Percentiles rank a stretch among this genome's conserved stretches.
Conservation (phyloP, 2,888 invertebrate genomes). For the Phortica magna region DNA sequence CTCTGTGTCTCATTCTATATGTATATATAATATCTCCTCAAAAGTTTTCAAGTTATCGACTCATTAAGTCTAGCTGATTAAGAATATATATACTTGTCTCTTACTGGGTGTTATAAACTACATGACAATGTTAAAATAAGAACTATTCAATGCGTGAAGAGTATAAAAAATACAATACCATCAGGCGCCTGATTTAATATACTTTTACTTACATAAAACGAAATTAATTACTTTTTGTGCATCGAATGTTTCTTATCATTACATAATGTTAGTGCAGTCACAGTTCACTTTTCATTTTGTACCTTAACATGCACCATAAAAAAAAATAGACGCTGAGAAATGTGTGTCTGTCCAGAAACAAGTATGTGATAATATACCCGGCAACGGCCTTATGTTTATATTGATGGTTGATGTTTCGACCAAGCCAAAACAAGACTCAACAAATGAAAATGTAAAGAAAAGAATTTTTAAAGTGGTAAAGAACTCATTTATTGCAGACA, state of each 20-base stretch:
- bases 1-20: too few relatives aligned
- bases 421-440: constrained; percentile 40
- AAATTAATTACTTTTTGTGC: neutral
- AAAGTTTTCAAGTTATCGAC: too few relatives aligned
- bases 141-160: too few relatives aligned
- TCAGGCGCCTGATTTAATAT: neutral
- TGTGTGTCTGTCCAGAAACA: neutral
- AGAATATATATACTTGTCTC: too few relatives aligned
- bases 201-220: neutral
- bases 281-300: constrained; percentile 48
- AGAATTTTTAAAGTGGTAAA: constrained; percentile 41
- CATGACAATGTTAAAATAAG: too few relatives aligned
- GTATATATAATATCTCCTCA: too few relatives aligned
- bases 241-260: neutral
- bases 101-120: too few relatives aligned
- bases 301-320: constrained; percentile 62
- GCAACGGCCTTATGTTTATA: constrained; percentile 72
- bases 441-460: constrained; percentile 33
- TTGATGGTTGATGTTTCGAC: constrained; percentile 50
- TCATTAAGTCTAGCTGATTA: too few relatives aligned
- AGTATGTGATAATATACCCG: constrained; percentile 41
- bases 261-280: neutral
- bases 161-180: too few relatives aligned
- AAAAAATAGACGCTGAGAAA: constrained; percentile 46
- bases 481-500: constrained; percentile 44